Conservation (phyloP, 2,113 vertebrate species). For the Chlorodrepanis virens region DNA sequence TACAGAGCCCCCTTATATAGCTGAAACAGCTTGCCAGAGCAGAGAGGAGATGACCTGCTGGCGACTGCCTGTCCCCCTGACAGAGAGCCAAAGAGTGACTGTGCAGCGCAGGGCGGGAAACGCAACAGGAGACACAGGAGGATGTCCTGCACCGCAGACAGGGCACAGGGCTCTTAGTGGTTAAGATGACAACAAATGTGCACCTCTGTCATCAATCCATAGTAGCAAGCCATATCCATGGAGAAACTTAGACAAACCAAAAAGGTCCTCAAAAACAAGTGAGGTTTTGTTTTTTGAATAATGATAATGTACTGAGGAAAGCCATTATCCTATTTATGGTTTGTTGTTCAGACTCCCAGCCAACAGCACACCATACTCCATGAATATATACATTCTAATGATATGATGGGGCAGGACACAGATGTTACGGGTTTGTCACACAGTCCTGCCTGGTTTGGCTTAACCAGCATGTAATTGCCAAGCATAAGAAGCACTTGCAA, state of each 20-base stretch:
- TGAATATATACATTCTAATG: slow-evolving; percentile 59
- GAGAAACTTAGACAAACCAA: slow-evolving; percentile 34
- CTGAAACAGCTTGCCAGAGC: not conserved
- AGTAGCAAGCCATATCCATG: not conserved
- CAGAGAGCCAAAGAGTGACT: not conserved
- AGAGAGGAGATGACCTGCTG: not conserved
- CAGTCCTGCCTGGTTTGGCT: slow-evolving; percentile 15
- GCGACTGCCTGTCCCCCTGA: not conserved
- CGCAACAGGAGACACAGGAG: slow-evolving; percentile 8
- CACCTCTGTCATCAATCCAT: slow-evolving; percentile 47
- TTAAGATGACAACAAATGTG: slow-evolving; percentile 18
- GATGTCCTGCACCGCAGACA: slow-evolving; percentile 22
- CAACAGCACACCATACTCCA: not conserved
- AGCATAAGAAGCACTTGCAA: not conserved
- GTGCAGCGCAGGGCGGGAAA: not conserved
- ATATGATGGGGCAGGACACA: slow-evolving; percentile 24
- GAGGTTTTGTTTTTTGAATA: slow-evolving; percentile 34
- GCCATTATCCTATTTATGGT: slow-evolving; percentile 47
- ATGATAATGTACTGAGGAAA: slow-evolving; percentile 8
- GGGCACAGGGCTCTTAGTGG: slow-evolving; percentile 27
- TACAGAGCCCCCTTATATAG: not conserved
- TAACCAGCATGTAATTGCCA: not conserved
- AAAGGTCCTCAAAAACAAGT: slow-evolving; percentile 17
- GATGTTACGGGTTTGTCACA: slow-evolving; percentile 40
- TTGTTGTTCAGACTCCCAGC: slow-evolving; percentile 51